Base-by-base conservation (phyloP, 2,113 vertebrate species). In the Campylorhamphus procurvoides region DNA sequence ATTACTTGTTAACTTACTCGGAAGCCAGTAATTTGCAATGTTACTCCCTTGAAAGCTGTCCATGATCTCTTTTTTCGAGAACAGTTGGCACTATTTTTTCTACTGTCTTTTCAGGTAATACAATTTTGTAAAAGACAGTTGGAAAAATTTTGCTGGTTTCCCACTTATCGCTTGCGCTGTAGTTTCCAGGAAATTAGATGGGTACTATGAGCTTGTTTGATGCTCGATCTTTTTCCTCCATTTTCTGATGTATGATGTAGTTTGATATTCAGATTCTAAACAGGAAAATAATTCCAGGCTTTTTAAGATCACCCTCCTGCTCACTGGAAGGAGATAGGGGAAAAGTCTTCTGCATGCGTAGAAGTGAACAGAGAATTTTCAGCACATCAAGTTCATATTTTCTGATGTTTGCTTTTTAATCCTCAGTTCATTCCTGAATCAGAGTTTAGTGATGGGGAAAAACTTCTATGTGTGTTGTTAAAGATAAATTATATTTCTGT, bases 371-470 rank as follows among this genome's bases (percentile, higher is more conserved):
- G 50, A 64, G 60, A 90, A 78, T 80, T 91, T 75, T 71, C 50
- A 80, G 87, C 63, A 66, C 12, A 31, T 52, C 23, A 67, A 29
- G 23, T 86, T 86, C 6, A 6, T 93, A 52, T 91, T 93, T 90
- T 60, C 31, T 81, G 12, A 56, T 66, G 58, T 91, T 94, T 91
- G 66, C 66, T 91, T 91, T 95, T 81, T 81, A 84, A 78, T 94
- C 80, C 44, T 82, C 3, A 3, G 52, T 91, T 49, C 86, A 62
- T 64, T 74, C 50, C 35, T 55, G 42, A 66, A 77, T 88, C 62
- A 44, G 76, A 77, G 35, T 82, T 82, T 76, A 58, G 52, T 50
- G 52, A 46, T 69, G 40, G 42, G 39, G 33, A 74, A 76, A 71
- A 89, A 44, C 44, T 90, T 79, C 39, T 47, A 1, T 80, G 35